Evolutionary conservation across 1,140 invertebrate species (phyloP).

Genomic region (Ceratosolen fusciceps): DNA sequence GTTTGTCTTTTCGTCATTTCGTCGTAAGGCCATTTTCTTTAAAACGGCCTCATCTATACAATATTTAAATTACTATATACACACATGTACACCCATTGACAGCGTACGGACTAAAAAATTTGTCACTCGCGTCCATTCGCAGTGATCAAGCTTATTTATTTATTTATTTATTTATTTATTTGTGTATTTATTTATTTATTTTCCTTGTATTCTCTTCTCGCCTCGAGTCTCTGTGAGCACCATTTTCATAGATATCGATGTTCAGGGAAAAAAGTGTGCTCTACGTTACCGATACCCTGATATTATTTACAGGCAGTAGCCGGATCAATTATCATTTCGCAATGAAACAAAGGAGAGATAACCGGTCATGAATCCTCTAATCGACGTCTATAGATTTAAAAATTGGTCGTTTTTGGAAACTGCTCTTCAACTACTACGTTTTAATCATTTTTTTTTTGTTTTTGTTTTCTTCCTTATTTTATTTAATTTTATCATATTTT

Average conservation of each 20-base stretch:
- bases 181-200: too few species aligned
- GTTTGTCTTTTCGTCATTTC: constrained; percentile 29
- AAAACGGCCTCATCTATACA: constrained; percentile 69
- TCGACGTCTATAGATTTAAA: constrained; percentile 21
- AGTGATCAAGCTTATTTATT: not conserved
- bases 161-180: too few species aligned
- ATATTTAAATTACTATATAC: constrained; percentile 71
- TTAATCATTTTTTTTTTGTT: not conserved
- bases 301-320: constrained; percentile 44
- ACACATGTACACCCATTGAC: constrained; percentile 49
- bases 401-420: constrained; percentile 38
- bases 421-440: constrained; percentile 38
- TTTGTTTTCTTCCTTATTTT: too few species aligned
- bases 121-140: not conserved
- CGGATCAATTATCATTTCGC: too few species aligned
- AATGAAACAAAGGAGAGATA: not conserved
- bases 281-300: constrained; percentile 36
- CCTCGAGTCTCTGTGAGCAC: constrained; percentile 26
- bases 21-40: constrained; percentile 52
- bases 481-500: too few species aligned
- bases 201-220: constrained; percentile 8
- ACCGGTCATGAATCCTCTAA: not conserved
- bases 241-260: constrained; percentile 39
- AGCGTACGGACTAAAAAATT: constrained; percentile 33
- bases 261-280: constrained; percentile 30